phyloP scores from a whole-genome alignment of 2,113 vertebrate genomes.

The Cryptoleucopteryx plumbea region DNA sequence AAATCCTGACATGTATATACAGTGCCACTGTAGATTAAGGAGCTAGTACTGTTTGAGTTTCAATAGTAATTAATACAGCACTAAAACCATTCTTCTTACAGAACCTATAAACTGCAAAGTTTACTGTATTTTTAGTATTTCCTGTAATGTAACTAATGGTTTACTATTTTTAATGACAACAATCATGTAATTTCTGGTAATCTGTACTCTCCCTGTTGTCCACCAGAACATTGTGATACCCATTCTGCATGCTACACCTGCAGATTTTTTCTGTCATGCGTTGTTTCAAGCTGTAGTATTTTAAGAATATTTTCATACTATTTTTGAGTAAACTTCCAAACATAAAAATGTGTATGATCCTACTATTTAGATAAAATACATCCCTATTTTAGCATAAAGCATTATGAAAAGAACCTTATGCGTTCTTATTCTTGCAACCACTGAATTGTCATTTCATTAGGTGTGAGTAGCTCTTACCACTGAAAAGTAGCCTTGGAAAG shows the following conservation, averaged over 20 bases:
- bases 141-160: constrained; percentile 19
- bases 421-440: neutral
- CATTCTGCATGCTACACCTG: neutral
- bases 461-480: neutral
- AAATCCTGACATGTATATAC: neutral
- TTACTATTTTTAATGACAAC: constrained; percentile 26
- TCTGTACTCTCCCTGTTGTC: neutral
- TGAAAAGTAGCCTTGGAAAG: neutral
- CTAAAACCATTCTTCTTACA: neutral
- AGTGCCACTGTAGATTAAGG: neutral
- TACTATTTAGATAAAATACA: neutral
- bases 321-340: constrained; percentile 42
- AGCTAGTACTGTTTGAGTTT: neutral
- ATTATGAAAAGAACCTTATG: neutral
- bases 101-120: neutral
- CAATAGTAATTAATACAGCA: neutral
- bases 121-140: constrained; percentile 29
- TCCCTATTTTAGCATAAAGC: neutral
- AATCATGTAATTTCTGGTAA: constrained; percentile 15
- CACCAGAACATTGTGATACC: neutral
- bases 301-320: constrained; percentile 20
- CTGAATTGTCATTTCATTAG: neutral
- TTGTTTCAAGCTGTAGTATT: constrained; percentile 24
- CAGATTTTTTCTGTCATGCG: neutral
- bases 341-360: neutral